A percentile compares a stretch with the other conserved stretches of the same genome.
Conservation (phyloP, 2,888 invertebrate genomes). For the Drosophila algonquin region DNA sequence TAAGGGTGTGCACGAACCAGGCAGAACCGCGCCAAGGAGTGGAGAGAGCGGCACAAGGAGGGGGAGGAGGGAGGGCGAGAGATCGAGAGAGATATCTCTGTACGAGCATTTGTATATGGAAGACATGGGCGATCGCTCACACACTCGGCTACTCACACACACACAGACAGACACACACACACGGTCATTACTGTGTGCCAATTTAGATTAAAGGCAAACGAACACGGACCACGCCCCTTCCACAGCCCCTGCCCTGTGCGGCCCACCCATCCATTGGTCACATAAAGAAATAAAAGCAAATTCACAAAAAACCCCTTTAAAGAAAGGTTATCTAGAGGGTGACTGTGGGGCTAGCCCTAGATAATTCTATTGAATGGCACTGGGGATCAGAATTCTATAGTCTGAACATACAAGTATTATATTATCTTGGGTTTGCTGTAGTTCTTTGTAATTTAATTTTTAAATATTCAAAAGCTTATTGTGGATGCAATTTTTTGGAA, state of each 20-base stretch:
- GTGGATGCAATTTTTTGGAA: too few relatives aligned
- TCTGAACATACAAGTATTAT: not conserved
- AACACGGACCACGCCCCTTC: slow-evolving; percentile 62
- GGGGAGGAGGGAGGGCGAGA: slow-evolving; percentile 8
- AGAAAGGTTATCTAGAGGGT: slow-evolving; percentile 37
- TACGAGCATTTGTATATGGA: slow-evolving; percentile 45
- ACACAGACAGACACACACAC: slow-evolving; percentile 32
- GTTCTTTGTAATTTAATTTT: too few relatives aligned
- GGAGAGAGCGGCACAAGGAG: slow-evolving; percentile 12
- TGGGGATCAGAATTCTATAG: not conserved
- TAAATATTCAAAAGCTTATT: too few relatives aligned
- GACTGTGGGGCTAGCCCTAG: slow-evolving; percentile 9
- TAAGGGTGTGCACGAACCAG: slow-evolving; percentile 72
- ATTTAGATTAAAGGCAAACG: slow-evolving; percentile 78
- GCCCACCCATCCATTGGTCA: slow-evolving; percentile 50
- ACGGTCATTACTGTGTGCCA: slow-evolving; percentile 74
- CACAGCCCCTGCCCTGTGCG: slow-evolving; percentile 24
- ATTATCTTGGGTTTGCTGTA: not conserved
- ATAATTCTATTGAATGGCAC: not conserved
- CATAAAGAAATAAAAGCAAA: slow-evolving; percentile 5
- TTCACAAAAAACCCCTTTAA: slow-evolving; percentile 14
- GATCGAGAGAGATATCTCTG: slow-evolving; percentile 39
- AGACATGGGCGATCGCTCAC: slow-evolving; percentile 64
- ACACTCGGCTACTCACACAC: slow-evolving; percentile 24
- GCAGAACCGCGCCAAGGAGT: slow-evolving; percentile 25